phyloP scores from a whole-genome alignment of 2,888 invertebrate species.

The Aphelenchoides bicaudatus region DNA sequence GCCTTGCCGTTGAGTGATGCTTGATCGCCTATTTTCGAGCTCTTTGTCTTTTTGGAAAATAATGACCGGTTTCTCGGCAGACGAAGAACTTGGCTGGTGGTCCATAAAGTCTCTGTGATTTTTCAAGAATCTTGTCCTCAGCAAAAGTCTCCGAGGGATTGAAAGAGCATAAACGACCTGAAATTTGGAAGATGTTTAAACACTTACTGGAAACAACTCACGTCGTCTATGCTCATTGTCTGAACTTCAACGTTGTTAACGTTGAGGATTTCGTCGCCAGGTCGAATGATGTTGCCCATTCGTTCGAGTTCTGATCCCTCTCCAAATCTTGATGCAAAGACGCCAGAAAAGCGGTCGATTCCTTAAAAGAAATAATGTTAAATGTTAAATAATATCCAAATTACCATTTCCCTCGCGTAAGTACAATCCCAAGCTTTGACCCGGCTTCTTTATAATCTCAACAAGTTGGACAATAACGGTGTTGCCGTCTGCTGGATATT shows the following conservation, averaged over 20 bases:
- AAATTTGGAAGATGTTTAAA: too few relatives aligned
- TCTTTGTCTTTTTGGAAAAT: slow-evolving; percentile 49
- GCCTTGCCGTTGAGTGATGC: slow-evolving; percentile 16
- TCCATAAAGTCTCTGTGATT: slow-evolving; percentile 35
- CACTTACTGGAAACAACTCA: too few relatives aligned
- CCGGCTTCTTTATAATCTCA: slow-evolving; percentile 96
- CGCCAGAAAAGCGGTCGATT: slow-evolving; percentile 87
- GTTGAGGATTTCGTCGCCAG: slow-evolving; percentile 95
- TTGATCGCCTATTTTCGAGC: slow-evolving; percentile 10
- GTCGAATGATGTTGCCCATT: slow-evolving; percentile 88
- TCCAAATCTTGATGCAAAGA: slow-evolving; percentile 93
- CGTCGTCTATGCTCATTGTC: slow-evolving; percentile 95
- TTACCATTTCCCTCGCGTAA: slow-evolving; percentile 84
- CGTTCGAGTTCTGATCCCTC: slow-evolving; percentile 68
- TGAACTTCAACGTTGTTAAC: slow-evolving; percentile 96
- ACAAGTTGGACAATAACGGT: slow-evolving; percentile 67
- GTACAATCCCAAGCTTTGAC: slow-evolving; percentile 93
- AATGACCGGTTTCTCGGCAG: slow-evolving; percentile 51
- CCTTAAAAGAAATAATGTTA: slow-evolving; percentile 61
- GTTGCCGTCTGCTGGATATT: slow-evolving; percentile 34
- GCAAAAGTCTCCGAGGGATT: slow-evolving; percentile 87
- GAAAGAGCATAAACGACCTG: slow-evolving; percentile 96
- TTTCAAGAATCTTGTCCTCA: slow-evolving; percentile 70
- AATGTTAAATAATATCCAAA: not conserved
- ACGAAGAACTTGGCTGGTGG: slow-evolving; percentile 10